Evolutionary conservation across 2,113 vertebrate genomes (phyloP).

Genomic region (Syrrhaptes paradoxus): DNA sequence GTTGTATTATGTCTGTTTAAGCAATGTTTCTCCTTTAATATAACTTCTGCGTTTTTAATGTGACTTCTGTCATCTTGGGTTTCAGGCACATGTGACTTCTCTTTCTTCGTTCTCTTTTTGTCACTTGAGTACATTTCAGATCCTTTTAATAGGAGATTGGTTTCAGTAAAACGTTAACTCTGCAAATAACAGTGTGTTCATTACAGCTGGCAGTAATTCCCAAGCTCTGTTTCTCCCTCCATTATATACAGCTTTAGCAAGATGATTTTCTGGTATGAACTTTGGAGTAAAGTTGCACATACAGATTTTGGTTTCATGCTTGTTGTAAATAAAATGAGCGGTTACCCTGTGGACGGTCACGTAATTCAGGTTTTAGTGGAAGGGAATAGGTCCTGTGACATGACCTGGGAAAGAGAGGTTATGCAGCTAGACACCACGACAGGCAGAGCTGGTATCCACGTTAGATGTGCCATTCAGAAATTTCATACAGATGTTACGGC

Average conservation of each 20-base stretch:
- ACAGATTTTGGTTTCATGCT: neutral
- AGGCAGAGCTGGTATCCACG: too few species aligned
- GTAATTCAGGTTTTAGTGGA: neutral
- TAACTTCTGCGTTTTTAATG: constrained; percentile 10
- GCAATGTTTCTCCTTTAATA: constrained; percentile 56
- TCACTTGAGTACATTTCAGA: constrained; percentile 40
- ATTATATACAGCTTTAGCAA: neutral
- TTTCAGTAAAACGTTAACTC: neutral
- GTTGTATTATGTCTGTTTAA: constrained; percentile 52
- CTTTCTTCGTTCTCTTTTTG: constrained; percentile 27
- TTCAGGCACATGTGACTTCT: constrained; percentile 19
- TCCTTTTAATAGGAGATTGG: constrained; percentile 8
- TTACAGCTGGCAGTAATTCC: neutral
- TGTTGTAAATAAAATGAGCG: neutral
- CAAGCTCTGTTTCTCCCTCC: neutral
- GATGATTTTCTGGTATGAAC: neutral
- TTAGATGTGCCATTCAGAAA: neutral
- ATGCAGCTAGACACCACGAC: neutral
- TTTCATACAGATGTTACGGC: neutral
- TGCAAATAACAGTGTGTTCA: neutral
- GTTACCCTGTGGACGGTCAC: neutral
- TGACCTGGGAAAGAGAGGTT: neutral
- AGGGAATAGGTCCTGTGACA: neutral
- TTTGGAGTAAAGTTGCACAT: neutral
- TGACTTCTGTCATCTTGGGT: constrained; percentile 18